Evolutionary conservation across 2,797 vertebrate species (phyloP).

Genomic region (Cuniculus paca): DNA sequence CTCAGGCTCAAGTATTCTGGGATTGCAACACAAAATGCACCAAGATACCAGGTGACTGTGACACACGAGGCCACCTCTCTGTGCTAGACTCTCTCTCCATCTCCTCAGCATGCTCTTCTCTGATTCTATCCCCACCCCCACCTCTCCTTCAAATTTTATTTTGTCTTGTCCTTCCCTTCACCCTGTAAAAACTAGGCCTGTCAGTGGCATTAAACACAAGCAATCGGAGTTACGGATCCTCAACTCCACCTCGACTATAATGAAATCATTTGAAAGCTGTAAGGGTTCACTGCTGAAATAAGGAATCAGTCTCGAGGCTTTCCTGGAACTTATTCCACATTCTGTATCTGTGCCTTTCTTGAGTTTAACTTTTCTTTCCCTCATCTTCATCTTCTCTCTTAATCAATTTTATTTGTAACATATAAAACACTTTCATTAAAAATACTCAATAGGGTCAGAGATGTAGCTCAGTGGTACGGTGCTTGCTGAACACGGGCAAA

Average conservation of each 20-base stretch:
- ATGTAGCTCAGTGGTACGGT: not conserved
- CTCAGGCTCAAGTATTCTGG: not conserved
- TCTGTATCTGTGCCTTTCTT: not conserved
- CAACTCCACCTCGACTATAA: not conserved
- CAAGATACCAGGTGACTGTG: not conserved
- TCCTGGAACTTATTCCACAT: not conserved
- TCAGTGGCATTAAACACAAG: not conserved
- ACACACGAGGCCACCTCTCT: not conserved
- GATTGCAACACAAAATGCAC: not conserved
- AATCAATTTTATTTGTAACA: not conserved
- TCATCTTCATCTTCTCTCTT: too few species aligned
- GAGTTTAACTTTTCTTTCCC: not conserved
- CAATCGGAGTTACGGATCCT: not conserved
- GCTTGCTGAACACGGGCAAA: not conserved
- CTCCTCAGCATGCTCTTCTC: not conserved
- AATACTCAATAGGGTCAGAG: not conserved
- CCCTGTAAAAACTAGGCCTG: not conserved
- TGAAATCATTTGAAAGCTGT: not conserved
- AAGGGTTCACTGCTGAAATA: not conserved
- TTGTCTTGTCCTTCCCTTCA: not conserved
- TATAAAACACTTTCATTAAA: slow-evolving; percentile 9
- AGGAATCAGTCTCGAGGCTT: not conserved
- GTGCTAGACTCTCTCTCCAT: not conserved
- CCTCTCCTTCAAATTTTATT: not conserved
- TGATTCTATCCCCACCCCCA: not conserved